phyloP scores from a whole-genome alignment of 2,888 invertebrate species.

The Spatulosminthurus flaviceps region DNA sequence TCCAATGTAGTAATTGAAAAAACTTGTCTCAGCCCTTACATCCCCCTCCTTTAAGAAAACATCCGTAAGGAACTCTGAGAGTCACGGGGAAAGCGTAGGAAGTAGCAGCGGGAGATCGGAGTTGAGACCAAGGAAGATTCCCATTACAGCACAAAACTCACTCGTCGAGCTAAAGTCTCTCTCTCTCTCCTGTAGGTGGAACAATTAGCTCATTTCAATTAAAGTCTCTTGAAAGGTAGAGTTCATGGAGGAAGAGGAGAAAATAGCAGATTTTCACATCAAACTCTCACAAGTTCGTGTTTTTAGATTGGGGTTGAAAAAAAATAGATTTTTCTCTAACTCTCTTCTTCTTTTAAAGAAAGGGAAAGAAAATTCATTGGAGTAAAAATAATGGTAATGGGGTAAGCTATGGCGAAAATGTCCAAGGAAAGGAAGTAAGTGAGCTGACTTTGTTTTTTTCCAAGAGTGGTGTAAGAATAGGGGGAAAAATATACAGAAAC shows the following conservation, averaged over 20 bases:
- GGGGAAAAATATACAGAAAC: neutral
- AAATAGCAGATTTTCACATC: no score
- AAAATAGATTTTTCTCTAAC: no score
- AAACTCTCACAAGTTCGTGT: no score
- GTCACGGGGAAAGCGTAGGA: neutral
- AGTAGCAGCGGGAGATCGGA: neutral
- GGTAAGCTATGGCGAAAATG: no score
- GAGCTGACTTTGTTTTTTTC: constrained; percentile 25
- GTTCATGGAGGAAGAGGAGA: no score
- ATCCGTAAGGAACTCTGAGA: neutral
- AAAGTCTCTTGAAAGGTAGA: neutral
- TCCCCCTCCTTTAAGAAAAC: neutral
- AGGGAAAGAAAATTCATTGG: no score
- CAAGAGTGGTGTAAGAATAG: neutral
- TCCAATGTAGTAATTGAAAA: neutral
- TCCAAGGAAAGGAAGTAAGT: no score
- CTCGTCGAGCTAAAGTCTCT: no score
- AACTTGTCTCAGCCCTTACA: neutral
- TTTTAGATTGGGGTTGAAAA: no score
- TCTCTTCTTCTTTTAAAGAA: no score
- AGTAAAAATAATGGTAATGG: no score
- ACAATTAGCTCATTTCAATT: constrained; percentile 5
- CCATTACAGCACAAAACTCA: constrained; percentile 5
- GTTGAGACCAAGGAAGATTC: neutral
- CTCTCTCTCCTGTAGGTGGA: neutral